These are phyloP conservation scores for Sebastes fasciatus DNA, from an alignment of 2,113 vertebrate species.

Conservation along the genomic window DNA sequence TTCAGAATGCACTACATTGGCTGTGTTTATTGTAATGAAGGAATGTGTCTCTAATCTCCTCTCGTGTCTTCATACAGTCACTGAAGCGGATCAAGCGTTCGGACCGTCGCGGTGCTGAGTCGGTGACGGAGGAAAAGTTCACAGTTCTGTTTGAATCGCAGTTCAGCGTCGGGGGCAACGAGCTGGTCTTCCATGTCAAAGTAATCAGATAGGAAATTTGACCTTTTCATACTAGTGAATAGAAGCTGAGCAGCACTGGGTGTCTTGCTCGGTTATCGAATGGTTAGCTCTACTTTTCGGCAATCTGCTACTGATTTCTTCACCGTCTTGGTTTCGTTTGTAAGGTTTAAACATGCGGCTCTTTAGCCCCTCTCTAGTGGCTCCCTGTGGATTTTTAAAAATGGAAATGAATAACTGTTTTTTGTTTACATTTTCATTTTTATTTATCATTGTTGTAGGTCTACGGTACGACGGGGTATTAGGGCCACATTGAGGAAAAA, in stretches of 20 bases:
- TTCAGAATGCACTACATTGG: background rate
- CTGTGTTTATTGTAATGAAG: background rate
- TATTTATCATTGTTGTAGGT: too few relatives aligned
- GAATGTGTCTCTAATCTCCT: background rate
- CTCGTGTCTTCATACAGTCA: constrained; percentile 80
- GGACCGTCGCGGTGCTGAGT: constrained; percentile 92
- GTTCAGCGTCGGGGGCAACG: constrained; percentile 95
- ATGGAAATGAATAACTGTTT: too few relatives aligned
- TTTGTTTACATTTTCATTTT: too few relatives aligned
- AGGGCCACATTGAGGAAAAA: too few relatives aligned
- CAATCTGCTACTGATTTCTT: background rate
- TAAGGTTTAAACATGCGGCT: background rate
- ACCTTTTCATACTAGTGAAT: background rate
- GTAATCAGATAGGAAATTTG: constrained; percentile 71
- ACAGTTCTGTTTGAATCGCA: constrained; percentile 96
- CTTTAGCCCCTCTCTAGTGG: too few relatives aligned
- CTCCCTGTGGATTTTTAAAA: too few relatives aligned
- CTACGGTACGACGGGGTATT: too few relatives aligned
- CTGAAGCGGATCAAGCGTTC: constrained; percentile 96
- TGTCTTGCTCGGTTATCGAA: background rate
- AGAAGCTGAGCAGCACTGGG: background rate
- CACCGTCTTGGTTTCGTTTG: background rate
- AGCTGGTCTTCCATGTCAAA: constrained; percentile 97
- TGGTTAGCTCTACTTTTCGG: background rate
- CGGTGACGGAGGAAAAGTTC: constrained; percentile 97